Percentiles rank a stretch among this genome's conserved stretches.
Conservation (phyloP, 2,113 vertebrate species). For the Zosterops japonicus region DNA sequence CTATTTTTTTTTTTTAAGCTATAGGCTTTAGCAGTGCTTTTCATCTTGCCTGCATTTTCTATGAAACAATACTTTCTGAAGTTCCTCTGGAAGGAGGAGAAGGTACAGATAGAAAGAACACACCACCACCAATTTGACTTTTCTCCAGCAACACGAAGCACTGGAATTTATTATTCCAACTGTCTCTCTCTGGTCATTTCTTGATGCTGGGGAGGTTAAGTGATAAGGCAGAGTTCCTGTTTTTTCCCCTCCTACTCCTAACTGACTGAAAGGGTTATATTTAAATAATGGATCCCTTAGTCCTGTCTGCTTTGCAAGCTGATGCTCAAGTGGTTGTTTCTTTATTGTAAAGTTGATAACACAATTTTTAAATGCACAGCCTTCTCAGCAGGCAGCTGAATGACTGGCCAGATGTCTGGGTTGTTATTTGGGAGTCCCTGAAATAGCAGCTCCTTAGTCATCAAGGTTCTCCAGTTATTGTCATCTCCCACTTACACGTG, state of each 20-base stretch:
- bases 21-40: neutral
- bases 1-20: neutral
- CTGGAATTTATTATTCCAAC: neutral
- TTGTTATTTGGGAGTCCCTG: neutral
- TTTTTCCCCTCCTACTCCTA: neutral
- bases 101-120: neutral
- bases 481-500: neutral
- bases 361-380: slow-evolving; percentile 7
- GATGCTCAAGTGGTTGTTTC: slow-evolving; percentile 9
- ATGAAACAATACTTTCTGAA: neutral
- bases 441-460: slow-evolving; percentile 23
- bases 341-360: slow-evolving; percentile 12
- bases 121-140: neutral
- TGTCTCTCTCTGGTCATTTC: neutral
- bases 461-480: slow-evolving; percentile 19
- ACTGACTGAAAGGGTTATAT: neutral
- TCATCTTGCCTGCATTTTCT: neutral
- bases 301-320: neutral
- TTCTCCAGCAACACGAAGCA: neutral
- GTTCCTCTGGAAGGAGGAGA: neutral
- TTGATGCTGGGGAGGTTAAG: neutral
- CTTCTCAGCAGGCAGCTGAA: slow-evolving; percentile 4
- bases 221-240: neutral
- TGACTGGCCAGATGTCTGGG: neutral
- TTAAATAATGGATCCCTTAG: neutral